These are phyloP conservation scores for Argya squamiceps DNA, from an alignment of 2,797 vertebrate species.

Conservation along the genomic window DNA sequence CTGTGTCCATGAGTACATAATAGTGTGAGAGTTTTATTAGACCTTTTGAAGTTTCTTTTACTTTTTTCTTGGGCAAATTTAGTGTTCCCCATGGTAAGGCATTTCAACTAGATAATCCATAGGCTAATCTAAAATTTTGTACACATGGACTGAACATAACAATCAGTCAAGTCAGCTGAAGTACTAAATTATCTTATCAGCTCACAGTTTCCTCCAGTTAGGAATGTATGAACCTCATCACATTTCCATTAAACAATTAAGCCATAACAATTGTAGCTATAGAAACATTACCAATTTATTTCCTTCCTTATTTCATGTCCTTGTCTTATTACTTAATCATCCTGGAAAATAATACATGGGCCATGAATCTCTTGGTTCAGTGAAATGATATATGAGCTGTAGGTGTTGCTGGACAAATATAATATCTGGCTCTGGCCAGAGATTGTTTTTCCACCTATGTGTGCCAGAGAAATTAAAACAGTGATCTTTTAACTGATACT, in stretches of 20 bases:
- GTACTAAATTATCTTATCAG: neutral
- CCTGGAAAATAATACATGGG: neutral
- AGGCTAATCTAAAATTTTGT: constrained; percentile 13
- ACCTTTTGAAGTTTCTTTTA: constrained; percentile 24
- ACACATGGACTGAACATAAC: neutral
- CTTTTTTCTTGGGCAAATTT: neutral
- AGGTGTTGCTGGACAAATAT: neutral
- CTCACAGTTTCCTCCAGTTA: neutral
- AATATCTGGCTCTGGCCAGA: neutral
- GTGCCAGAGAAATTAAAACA: neutral
- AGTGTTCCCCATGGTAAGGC: neutral
- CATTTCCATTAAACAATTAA: neutral
- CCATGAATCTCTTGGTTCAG: neutral
- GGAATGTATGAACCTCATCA: neutral
- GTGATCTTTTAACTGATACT: neutral
- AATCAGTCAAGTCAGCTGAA: neutral
- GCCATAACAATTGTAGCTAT: neutral
- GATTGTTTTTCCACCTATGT: neutral
- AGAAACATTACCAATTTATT: neutral
- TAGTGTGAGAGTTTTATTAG: neutral
- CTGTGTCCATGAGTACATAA: neutral
- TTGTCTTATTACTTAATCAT: neutral
- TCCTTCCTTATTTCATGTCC: neutral
- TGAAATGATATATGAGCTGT: neutral
- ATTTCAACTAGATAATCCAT: neutral